Base-by-base conservation (phyloP, 1,140 invertebrate species). In the Onthophagus taurus region DNA sequence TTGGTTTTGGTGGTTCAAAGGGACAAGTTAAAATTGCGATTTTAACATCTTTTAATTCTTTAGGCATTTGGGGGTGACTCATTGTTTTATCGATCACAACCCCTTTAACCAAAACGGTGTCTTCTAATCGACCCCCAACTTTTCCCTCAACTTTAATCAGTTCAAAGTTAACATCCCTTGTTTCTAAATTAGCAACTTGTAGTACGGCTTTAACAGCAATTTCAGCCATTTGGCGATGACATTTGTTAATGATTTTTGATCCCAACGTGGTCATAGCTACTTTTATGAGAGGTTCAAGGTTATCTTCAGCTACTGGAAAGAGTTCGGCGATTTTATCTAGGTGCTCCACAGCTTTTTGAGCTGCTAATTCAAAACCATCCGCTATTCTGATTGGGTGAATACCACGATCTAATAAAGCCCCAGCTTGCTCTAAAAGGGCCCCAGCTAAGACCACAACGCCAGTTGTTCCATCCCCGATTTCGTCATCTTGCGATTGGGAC, bases 51-150 rank as follows among this genome's bases (percentile, higher is more conserved):
- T 83, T 95, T 1, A 97, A 83, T 81, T 94, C 91, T 74, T 99
- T 98, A 1, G 96, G 96, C 97, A 99, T 99, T 72, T 99, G 97
- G 38, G 97, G 92, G 76, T 99, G 97, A 55, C 90, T 95, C 74
- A 99, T 91, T 48, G 97, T 95, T 71, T 99, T 99, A 61, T 99
- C 96, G 13, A 99, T 80, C 48, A 99, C 83, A 3, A 99, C 97
- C 44, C 97, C 97, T 53, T 85, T 89, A 9, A 99, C 92, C 21
- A 99, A 69, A 72, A 94, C 81, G 0, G 95, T 94, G 66, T 99
- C 97, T 71, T 99, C 97, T 62, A 99, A 77, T 48, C 85, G 80
- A 5, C 96, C 96, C 41, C 97, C 97, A 17, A 97, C 57, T 76
- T 99, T 99, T 1, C 91, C 92, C 67, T 97, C 91, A 30, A 99